phyloP scores from a whole-genome alignment of 2,797 vertebrate species.

The Acanthurus tractus region DNA sequence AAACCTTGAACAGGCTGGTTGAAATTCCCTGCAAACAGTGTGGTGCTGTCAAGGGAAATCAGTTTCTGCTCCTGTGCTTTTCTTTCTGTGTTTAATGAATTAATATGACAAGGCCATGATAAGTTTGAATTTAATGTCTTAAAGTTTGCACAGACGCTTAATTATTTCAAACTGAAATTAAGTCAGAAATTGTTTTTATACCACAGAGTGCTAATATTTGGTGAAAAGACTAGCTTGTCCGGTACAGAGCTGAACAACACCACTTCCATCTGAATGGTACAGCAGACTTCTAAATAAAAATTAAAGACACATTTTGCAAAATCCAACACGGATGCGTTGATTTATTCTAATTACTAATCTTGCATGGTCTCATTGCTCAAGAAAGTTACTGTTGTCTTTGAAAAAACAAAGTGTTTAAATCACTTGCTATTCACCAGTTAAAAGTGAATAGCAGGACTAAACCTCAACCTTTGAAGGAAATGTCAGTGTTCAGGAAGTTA shows the following conservation, averaged over 20 bases:
- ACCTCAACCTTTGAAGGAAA: constrained; percentile 27
- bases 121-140: constrained; percentile 7
- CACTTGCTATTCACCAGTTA: background rate
- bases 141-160: background rate
- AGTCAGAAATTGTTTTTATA: background rate
- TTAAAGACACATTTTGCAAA: background rate
- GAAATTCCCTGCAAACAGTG: background rate
- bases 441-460: constrained; percentile 21
- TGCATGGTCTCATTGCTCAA: background rate
- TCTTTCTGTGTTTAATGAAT: constrained; percentile 8
- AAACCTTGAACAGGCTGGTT: background rate
- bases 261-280: background rate
- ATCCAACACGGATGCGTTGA: no score
- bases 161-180: constrained; percentile 14
- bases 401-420: background rate
- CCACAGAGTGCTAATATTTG: background rate
- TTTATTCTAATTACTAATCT: background rate
- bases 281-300: background rate
- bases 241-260: background rate
- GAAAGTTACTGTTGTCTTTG: background rate
- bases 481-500: constrained; percentile 6
- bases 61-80: constrained; percentile 22
- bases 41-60: constrained; percentile 5
- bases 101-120: constrained; percentile 10
- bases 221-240: background rate